Percentiles rank a stretch among this genome's conserved stretches.
These are phyloP conservation scores for Rhynchotus rufescens DNA, from an alignment of 2,797 vertebrate species.

Conservation along the genomic window DNA sequence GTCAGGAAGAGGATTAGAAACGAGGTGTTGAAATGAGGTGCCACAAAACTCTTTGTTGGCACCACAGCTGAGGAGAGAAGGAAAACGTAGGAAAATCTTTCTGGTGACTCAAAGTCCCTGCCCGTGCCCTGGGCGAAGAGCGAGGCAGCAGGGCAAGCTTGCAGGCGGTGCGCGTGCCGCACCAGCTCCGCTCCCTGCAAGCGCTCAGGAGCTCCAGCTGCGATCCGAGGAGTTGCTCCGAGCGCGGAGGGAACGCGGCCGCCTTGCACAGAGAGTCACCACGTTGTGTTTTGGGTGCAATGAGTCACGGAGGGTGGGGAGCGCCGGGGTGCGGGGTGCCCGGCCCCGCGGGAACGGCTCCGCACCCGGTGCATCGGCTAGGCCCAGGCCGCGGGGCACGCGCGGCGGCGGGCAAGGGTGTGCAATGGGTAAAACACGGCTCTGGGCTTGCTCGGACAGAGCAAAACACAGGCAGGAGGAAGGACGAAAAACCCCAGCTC, in stretches of 20 bases:
- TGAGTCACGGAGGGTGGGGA: not conserved
- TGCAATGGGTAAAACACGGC: not conserved
- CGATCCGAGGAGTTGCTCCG: not conserved
- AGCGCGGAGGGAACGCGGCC: not conserved
- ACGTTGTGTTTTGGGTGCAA: not conserved
- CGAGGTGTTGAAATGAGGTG: not conserved
- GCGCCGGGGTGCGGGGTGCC: not conserved
- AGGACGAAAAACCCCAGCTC: not conserved
- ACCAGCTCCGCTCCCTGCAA: not conserved
- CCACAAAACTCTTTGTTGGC: not conserved
- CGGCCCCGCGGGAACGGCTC: not conserved
- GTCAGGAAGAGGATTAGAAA: not conserved
- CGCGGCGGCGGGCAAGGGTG: not conserved
- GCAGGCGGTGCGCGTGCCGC: not conserved
- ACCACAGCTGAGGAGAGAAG: not conserved
- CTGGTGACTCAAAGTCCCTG: constrained; percentile 10
- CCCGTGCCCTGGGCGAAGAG: not conserved
- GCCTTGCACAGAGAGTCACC: not conserved
- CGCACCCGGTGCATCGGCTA: not conserved
- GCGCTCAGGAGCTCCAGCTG: not conserved
- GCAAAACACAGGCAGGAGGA: too few species aligned
- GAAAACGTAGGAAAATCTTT: not conserved
- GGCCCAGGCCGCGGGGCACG: too few species aligned
- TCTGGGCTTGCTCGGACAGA: not conserved
- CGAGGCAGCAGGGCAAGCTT: not conserved